Base-by-base conservation (phyloP, 2,888 invertebrate species). In the Eristalinus sepulchralis region DNA sequence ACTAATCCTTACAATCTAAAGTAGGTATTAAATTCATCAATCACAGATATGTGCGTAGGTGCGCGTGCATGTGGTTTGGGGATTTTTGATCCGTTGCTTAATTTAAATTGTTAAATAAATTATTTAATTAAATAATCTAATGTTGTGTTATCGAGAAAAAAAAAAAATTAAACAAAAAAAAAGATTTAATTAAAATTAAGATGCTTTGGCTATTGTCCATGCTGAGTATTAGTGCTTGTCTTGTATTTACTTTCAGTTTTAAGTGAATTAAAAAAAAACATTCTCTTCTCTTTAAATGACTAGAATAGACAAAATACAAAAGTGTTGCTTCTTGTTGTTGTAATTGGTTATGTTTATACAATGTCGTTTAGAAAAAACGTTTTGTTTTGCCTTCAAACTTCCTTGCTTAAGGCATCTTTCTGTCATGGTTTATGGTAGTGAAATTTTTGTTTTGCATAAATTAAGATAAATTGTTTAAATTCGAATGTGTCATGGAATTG, bases 261-360 rank as follows among this genome's bases (percentile, higher is more conserved):
- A 17, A 17, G n/a, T 47, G 17, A 17, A 17, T 47, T n/a, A 1
- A 8, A 17, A 47, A 47, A 47, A 47, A 59, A 39, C 70, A n/a
- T 77, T 47, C 47, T 17, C 63, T 81, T 85, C 59, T 70, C 36
- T 71, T 77, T 72, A 64, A 73, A 73, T 85, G 85, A 85, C 85
- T 85, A 85, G 85, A 85, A 85, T 85, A 82, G 85, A 85, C 85
- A 85, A 85, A 85, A 82, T 85, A 85, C 85, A 85, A 85, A 63
- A 71, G 66, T 31, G 47, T 47, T 47, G 47, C 47, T 85, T 76
- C 47, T 75, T 60, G 39, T 73, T 59, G 22, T 24, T 22, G 57
- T 57, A 22, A 3, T 57, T 22, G 47, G 24, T 78, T 82, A 81
- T 8, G 68, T 80, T 77, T 81, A 64, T 81, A 77, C 76, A 83